Conservation (phyloP, 1,140 invertebrate species). For the Nasonia vitripennis region DNA sequence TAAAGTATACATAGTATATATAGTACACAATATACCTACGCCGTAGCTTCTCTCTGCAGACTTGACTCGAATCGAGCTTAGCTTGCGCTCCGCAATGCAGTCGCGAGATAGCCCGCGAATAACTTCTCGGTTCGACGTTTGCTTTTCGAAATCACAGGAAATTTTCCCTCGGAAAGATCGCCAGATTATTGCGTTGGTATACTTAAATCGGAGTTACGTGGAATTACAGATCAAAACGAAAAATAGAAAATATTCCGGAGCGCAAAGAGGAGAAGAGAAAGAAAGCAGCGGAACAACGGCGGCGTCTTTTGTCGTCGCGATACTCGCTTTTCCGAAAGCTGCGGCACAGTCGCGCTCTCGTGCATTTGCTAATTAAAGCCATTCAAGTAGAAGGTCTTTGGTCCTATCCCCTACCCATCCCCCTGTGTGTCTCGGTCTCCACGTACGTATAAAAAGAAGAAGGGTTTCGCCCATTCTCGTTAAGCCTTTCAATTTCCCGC, state of each 20-base stretch:
- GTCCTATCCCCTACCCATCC: constrained; percentile 3
- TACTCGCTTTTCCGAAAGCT: not conserved
- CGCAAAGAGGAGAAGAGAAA: not conserved
- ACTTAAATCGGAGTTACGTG: not conserved
- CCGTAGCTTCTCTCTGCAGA: not conserved
- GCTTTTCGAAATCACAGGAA: no score
- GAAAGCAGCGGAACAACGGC: not conserved
- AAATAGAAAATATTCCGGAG: not conserved
- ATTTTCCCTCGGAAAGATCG: no score
- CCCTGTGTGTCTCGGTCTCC: not conserved
- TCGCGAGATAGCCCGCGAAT: constrained; percentile 8
- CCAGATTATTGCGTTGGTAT: no score
- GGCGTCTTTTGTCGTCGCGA: not conserved
- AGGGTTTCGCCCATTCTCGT: constrained; percentile 44
- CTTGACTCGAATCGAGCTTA: constrained; percentile 12
- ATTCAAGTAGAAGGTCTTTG: constrained; percentile 46
- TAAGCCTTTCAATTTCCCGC: constrained; percentile 46
- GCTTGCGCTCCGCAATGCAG: constrained; percentile 7
- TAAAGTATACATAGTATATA: not conserved
- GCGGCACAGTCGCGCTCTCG: not conserved
- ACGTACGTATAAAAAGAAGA: constrained; percentile 41
- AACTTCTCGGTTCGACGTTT: not conserved
- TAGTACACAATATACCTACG: not conserved
- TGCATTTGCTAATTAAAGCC: constrained; percentile 47
- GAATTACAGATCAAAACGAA: not conserved